phyloP scores from a whole-genome alignment of 1,140 invertebrate species.

The Phymastichus coffea region DNA sequence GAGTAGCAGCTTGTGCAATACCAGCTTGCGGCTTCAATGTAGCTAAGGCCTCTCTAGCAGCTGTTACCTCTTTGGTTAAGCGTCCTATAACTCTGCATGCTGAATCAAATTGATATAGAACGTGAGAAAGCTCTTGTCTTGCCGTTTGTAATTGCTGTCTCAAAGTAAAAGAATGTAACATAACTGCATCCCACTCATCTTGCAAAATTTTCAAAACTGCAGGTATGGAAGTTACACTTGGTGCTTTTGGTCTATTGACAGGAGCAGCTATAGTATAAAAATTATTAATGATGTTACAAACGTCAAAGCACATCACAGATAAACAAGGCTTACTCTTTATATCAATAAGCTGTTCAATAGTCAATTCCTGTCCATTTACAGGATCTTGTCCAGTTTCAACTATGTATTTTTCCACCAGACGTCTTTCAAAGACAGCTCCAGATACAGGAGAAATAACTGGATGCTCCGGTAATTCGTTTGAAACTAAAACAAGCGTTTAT shows the following conservation, averaged over 20 bases:
- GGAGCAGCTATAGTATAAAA: slow-evolving; percentile 69
- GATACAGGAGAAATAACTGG: slow-evolving; percentile 95
- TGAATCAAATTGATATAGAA: slow-evolving; percentile 95
- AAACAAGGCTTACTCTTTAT: slow-evolving; percentile 75
- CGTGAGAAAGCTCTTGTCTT: slow-evolving; percentile 85
- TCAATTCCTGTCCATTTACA: slow-evolving; percentile 87
- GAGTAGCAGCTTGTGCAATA: slow-evolving; percentile 59
- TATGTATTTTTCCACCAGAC: slow-evolving; percentile 96
- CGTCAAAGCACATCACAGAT: too few relatives aligned
- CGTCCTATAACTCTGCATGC: slow-evolving; percentile 98
- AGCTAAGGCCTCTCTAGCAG: slow-evolving; percentile 94
- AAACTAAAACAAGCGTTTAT: slow-evolving; percentile 66
- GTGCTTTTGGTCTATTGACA: slow-evolving; percentile 88
- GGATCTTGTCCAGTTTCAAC: slow-evolving; percentile 96
- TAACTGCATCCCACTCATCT: slow-evolving; percentile 99
- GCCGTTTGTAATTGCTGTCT: slow-evolving; percentile 97
- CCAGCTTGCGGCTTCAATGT: slow-evolving; percentile 95
- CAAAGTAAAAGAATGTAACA: slow-evolving; percentile 96
- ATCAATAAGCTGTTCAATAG: slow-evolving; percentile 86
- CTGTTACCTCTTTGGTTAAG: slow-evolving; percentile 96
- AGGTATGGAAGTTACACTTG: slow-evolving; percentile 96
- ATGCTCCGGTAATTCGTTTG: slow-evolving; percentile 94
- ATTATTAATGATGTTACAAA: slow-evolving; percentile 9
- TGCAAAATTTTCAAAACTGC: slow-evolving; percentile 96
- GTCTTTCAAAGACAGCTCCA: slow-evolving; percentile 91